Percentiles rank a stretch among this genome's conserved stretches.
Evolutionary conservation across 92 coral and sea anemone species (phyloP).

Genomic region (Epizoanthus scotinus): DNA sequence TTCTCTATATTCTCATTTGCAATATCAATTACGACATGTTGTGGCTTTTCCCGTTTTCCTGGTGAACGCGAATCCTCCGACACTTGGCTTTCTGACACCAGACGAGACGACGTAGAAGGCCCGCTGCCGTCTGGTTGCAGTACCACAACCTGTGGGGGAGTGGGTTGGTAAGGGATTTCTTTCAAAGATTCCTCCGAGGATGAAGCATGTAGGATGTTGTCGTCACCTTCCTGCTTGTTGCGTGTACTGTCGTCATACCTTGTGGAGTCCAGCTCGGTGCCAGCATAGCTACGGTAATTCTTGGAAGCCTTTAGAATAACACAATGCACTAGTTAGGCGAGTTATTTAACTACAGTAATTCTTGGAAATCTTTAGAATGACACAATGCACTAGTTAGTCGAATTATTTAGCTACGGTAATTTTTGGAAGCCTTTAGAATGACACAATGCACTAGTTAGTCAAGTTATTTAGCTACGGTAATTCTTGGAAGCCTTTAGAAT

Average conservation of each 20-base stretch:
- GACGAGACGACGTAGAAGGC: neutral
- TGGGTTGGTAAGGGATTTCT: constrained; percentile 26
- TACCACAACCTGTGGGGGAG: neutral
- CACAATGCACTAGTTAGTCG: no score
- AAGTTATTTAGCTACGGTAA: constrained; percentile 36
- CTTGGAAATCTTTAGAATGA: no score
- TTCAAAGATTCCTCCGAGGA: constrained; percentile 39
- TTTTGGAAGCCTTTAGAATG: no score
- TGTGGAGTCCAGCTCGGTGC: constrained; percentile 14
- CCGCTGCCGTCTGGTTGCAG: neutral
- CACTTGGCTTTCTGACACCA: neutral
- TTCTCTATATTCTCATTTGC: neutral
- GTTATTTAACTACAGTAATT: no score
- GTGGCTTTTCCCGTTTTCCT: constrained; percentile 11
- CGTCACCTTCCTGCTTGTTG: neutral
- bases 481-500: constrained; percentile 17
- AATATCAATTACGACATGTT: constrained; percentile 26
- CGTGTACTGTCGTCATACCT: neutral
- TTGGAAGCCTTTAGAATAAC: constrained; percentile 5
- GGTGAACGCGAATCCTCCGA: neutral
- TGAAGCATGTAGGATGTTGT: constrained; percentile 18
- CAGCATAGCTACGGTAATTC: constrained; percentile 34
- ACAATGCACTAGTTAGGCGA: neutral
- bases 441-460: no score
- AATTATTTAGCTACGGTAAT: no score